Evolutionary conservation across 2,888 invertebrate species (phyloP).

Genomic region (Luperina nickerlii): DNA sequence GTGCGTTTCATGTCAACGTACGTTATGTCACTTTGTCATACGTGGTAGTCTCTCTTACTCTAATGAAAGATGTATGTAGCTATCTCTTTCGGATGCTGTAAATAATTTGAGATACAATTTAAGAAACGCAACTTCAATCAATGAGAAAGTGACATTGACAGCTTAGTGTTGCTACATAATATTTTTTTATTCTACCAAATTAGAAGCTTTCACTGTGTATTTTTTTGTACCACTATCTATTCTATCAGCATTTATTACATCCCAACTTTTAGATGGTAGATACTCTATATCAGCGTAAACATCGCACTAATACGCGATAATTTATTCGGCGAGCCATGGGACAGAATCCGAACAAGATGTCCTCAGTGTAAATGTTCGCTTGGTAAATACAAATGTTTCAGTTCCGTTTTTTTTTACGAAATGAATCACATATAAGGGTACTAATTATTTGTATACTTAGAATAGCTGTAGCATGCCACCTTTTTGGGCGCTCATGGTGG

Average conservation of each 20-base stretch:
- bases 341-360: neutral
- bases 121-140: constrained; percentile 47
- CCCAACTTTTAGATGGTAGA: no score
- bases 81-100: constrained; percentile 13
- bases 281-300: neutral
- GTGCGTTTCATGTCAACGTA: constrained; percentile 6
- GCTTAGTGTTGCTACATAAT: constrained; percentile 29
- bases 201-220: neutral
- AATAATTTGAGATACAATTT: rapidly evolving
- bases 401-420: no score
- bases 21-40: neutral
- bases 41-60: neutral
- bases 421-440: no score
- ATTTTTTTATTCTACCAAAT: neutral
- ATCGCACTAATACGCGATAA: neutral
- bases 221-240: neutral
- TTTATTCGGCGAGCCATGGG: neutral
- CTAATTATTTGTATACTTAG: no score
- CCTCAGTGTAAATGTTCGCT: neutral
- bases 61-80: neutral
- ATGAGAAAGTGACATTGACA: constrained; percentile 55
- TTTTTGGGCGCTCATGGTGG: no score
- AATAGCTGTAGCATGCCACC: no score
- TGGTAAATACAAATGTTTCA: no score
- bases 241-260: neutral